Evolutionary conservation across 2,113 vertebrate genomes (phyloP), one percentile per base, ranked within the genome.

Genomic region (Oceanites oceanicus): DNA sequence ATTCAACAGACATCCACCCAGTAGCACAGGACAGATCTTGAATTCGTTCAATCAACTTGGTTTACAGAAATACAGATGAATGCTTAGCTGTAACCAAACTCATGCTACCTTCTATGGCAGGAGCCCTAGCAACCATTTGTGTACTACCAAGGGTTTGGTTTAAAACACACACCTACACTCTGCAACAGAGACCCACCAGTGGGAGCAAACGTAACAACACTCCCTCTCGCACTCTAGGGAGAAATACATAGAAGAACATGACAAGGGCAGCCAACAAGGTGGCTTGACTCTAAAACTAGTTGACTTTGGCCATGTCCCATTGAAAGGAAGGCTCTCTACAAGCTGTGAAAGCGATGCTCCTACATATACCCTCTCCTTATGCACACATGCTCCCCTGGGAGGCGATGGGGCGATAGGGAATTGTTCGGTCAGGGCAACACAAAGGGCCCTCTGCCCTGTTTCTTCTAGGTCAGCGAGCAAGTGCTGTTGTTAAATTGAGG

Each of bases 381-480:
- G 20, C 53, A 79, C 63, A 80, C 47, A 47, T 23, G 27, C 2
- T 2, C 7, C 22, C n/a, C 36, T 47, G 38, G 34, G 58, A 55
- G 74, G 76, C 85, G 70, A 59, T 90, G 90, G 85, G 30, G 73
- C 1, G 5, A 53, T 0, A 1, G 56, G 81, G 87, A 96, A 62
- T 61, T 1, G 1, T 80, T 58, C 47, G 10, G 58, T 81, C 58
- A 47, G 38, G 56, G 56, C 17, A 80, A 76, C 62, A 95, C 27
- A 88, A 61, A 95, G 18, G 68, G 32, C 53, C 55, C 34, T 65
- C 29, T 53, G 72, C 77, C 66, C 61, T 58, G 25, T 63, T 76
- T 58, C 38, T 94, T 87, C 90, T 42, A 75, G 95, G 90, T 95
- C 84, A 95, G 62, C 0, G 1, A 94, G 73, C 67, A 92, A 92